Base-by-base conservation (phyloP, 1,140 invertebrate species). In the Drosophila seguyi region DNA sequence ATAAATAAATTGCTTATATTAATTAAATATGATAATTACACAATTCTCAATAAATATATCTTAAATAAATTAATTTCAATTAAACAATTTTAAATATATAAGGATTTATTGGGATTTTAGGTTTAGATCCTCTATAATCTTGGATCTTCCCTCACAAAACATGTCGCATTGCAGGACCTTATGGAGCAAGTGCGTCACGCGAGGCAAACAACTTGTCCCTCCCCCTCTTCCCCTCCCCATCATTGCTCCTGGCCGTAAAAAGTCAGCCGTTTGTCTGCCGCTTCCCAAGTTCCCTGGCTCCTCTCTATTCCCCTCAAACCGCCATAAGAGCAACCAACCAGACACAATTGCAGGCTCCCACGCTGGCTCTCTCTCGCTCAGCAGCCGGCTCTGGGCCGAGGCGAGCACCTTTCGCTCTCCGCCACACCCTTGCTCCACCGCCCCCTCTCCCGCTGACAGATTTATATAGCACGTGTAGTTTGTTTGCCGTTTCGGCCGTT, bases 401-500 rank as follows among this genome's bases (percentile, higher is more conserved):
- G 52, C 36, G 36, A 34, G 41, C 50, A 34, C 20, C 39, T 16
- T 36, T 22, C 47, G 13, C 34, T 53, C 39, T 41, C 13, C 20
- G 34, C 7, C 42, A 18, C 22, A 48, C 52, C 44, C n/a, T 38
- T 63, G 20, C 61, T 22, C 39, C 20, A 22, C n/a, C n/a, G 16
- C 25, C 39, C 39, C 42, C 42, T 44, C n/a, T 60, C 11, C 16
- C 16, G 8, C 53, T 39, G 11, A 7, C 36, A 38, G 29, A 31
- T 34, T 44, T 57, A 20, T 56, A 50, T 55, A 78, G 77, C 84
- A 88, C 84, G 85, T 88, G 84, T 73, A 60, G 73, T 53, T 57
- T 88, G 83, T 79, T 86, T 87, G 79, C 79, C 83, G 52, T 86
- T 79, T 87, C 60, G 63, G 63, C 75, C 66, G 62, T 58, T 79